A percentile compares a stretch with the other conserved stretches of the same genome.
phyloP scores from a whole-genome alignment of 2,888 invertebrate genomes.

The Agonopterix arenella region DNA sequence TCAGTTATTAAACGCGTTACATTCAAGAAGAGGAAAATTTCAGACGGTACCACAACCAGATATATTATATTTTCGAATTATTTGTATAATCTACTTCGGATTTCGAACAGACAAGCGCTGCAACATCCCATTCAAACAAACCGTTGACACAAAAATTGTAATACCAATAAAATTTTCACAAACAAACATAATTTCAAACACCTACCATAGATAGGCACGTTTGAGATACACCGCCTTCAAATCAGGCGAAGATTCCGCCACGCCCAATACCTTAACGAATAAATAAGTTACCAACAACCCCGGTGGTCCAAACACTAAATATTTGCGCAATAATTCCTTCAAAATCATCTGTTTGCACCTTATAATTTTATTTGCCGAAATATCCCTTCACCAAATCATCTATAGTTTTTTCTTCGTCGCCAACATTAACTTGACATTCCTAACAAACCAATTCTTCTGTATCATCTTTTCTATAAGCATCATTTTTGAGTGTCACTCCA shows the following conservation, averaged over 20 bases:
- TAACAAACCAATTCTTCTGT: not conserved
- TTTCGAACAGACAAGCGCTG: no score
- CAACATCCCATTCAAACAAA: not conserved
- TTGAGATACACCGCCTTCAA: not conserved
- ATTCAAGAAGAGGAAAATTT: no score
- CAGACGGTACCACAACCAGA: no score
- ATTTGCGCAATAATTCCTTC: constrained; percentile 45
- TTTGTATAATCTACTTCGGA: no score
- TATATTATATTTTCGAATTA: no score
- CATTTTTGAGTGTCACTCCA: not conserved
- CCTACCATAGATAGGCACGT: no score
- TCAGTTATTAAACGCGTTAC: no score
- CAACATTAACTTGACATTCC: not conserved
- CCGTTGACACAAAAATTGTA: not conserved
- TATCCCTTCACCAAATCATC: constrained; percentile 20
- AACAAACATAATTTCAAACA: no score
- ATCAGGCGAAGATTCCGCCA: not conserved
- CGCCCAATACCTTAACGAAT: constrained; percentile 1
- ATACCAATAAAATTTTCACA: no score
- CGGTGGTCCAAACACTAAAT: constrained; percentile 51
- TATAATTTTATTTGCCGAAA: constrained; percentile 50
- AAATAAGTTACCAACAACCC: constrained; percentile 13
- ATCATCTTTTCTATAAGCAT: not conserved
- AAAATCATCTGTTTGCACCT: constrained; percentile 33
- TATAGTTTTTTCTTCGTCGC: constrained; percentile 14